Percentiles rank a stretch among this genome's conserved stretches.
Conservation (phyloP, 2,888 invertebrate species). For the Osedax fenrisi region DNA sequence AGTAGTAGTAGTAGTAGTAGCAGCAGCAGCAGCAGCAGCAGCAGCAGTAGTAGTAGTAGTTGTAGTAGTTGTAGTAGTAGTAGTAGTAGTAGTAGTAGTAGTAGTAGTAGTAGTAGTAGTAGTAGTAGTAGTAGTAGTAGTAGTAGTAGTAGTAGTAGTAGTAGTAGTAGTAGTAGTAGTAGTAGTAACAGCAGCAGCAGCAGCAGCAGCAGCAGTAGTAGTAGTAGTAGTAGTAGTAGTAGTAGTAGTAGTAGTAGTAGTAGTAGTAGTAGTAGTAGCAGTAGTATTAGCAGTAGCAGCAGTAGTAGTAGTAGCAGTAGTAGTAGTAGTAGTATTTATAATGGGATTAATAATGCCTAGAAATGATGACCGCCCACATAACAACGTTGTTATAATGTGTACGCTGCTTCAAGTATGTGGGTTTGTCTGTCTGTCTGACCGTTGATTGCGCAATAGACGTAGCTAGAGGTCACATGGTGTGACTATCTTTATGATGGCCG, state of each 20-base stretch:
- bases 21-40: slow-evolving; percentile 21
- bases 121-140: slow-evolving; percentile 20
- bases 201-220: neutral
- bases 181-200: neutral
- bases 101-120: slow-evolving; percentile 4
- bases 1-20: slow-evolving; percentile 23
- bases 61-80: slow-evolving; percentile 21
- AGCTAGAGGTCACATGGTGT: too few species aligned
- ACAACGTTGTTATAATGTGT: too few species aligned
- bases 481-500: too few species aligned
- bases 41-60: slow-evolving; percentile 17
- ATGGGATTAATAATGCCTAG: too few species aligned
- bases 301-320: too few species aligned
- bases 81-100: slow-evolving; percentile 23
- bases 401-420: too few species aligned
- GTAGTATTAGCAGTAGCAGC: too few species aligned
- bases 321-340: too few species aligned
- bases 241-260: slow-evolving; percentile 17
- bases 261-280: too few species aligned
- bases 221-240: slow-evolving; percentile 24
- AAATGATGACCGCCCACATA: too few species aligned
- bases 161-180: slow-evolving; percentile 6
- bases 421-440: too few species aligned
- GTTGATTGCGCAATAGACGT: too few species aligned
- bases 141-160: slow-evolving; percentile 22